phyloP scores from a whole-genome alignment of 1,140 invertebrate species.

The Melanaphis sacchari region DNA sequence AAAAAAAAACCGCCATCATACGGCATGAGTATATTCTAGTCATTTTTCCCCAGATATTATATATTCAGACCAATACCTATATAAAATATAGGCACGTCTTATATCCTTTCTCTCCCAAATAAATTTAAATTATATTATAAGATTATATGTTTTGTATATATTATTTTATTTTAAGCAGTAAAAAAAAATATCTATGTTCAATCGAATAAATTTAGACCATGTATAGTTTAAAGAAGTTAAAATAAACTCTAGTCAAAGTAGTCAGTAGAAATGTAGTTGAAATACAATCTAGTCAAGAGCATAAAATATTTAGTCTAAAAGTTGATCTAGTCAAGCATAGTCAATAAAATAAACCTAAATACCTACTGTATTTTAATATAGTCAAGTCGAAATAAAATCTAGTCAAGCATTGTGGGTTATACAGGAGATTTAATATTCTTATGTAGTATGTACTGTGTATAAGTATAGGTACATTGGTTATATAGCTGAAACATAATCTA shows the following conservation, averaged over 20 bases:
- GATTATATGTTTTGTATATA: background rate
- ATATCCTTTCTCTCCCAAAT: background rate
- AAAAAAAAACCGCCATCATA: background rate
- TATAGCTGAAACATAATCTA: background rate
- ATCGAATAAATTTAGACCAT: background rate
- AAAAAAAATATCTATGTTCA: background rate
- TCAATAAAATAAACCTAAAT: too few relatives aligned
- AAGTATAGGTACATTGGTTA: background rate
- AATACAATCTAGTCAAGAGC: background rate
- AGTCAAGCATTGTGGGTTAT: background rate
- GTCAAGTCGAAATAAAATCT: background rate
- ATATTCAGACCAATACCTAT: background rate
- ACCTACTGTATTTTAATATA: background rate
- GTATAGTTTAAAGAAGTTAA: background rate
- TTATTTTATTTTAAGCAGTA: background rate
- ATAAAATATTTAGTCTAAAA: background rate
- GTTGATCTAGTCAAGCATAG: background rate
- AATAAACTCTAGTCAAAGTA: background rate
- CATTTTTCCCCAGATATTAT: background rate
- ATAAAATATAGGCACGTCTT: background rate
- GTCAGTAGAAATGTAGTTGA: background rate
- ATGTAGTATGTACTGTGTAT: background rate
- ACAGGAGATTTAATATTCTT: too few relatives aligned
- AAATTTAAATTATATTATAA: background rate
- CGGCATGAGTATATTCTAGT: constrained; percentile 44